Evolutionary conservation across 1,140 invertebrate genomes (phyloP).

Genomic region (Cydia fagiglandana): DNA sequence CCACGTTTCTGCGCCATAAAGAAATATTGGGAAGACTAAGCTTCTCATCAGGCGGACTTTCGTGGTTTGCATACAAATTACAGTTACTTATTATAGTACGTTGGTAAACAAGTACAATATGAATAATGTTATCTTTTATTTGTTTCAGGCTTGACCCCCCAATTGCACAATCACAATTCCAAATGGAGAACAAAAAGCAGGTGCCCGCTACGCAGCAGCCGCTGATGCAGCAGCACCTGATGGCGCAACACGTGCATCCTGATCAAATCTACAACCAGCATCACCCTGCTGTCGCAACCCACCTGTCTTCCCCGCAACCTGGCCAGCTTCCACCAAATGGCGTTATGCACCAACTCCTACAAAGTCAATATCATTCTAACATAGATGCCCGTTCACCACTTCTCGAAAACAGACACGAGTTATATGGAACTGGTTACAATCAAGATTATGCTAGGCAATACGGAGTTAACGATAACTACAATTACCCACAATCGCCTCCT

Average conservation of each 20-base stretch:
- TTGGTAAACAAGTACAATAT: slow-evolving; percentile 6
- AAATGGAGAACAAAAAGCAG: slow-evolving; percentile 85
- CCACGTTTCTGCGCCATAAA: too few species aligned
- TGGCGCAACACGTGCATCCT: slow-evolving; percentile 75
- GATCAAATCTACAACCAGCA: slow-evolving; percentile 74
- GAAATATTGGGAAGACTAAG: too few species aligned
- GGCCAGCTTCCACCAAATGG: slow-evolving; percentile 77
- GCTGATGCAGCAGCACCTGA: slow-evolving; percentile 73
- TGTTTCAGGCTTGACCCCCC: slow-evolving; percentile 85
- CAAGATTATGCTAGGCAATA: slow-evolving; percentile 73
- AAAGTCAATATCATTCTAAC: slow-evolving; percentile 73
- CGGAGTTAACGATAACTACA: slow-evolving; percentile 72
- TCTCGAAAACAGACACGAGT: slow-evolving; percentile 76
- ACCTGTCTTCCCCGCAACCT: slow-evolving; percentile 73
- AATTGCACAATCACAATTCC: slow-evolving; percentile 80
- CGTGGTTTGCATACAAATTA: too few species aligned
- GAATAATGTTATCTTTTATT: slow-evolving; percentile 40
- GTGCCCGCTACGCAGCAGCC: slow-evolving; percentile 75
- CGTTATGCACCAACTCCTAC: slow-evolving; percentile 72
- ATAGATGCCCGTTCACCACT: slow-evolving; percentile 75
- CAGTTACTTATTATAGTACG: too few species aligned
- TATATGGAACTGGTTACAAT: slow-evolving; percentile 75
- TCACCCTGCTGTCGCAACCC: slow-evolving; percentile 62
- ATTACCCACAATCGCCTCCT: slow-evolving; percentile 68
- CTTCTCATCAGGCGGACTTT: too few species aligned